A percentile compares a stretch with the other conserved stretches of the same genome.
These are phyloP conservation scores for Bubo blakistoni DNA, from an alignment of 2,113 vertebrate species.

Conservation along the genomic window DNA sequence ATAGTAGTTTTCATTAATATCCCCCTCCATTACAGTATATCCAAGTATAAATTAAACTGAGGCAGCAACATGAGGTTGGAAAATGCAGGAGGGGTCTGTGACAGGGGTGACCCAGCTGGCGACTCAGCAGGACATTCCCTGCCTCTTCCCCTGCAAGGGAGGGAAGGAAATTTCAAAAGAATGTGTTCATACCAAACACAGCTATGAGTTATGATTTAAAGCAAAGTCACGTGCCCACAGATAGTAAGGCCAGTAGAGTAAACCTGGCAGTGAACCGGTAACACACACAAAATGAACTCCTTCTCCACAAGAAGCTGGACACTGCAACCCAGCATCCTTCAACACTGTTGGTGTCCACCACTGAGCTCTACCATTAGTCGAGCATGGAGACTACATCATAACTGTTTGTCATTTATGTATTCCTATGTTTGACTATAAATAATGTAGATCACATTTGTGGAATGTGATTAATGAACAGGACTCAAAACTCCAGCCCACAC, in stretches of 20 bases:
- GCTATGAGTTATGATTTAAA: slow-evolving; percentile 14
- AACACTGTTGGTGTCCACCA: not conserved
- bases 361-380: not conserved
- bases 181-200: slow-evolving; percentile 36
- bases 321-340: not conserved
- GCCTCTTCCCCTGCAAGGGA: not conserved
- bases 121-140: slow-evolving; percentile 57
- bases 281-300: not conserved
- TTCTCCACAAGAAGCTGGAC: not conserved
- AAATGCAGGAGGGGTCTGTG: not conserved
- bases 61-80: not conserved
- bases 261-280: not conserved
- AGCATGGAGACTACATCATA: not conserved
- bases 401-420: not conserved
- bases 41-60: not conserved
- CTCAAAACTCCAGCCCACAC: slow-evolving; percentile 39
- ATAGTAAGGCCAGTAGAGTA: not conserved
- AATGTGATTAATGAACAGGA: slow-evolving; percentile 10
- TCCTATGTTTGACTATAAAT: slow-evolving; percentile 28
- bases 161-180: slow-evolving; percentile 39
- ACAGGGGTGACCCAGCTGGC: slow-evolving; percentile 19
- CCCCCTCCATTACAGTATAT: not conserved
- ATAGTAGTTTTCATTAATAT: not conserved
- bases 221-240: not conserved
- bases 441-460: not conserved